Evolutionary conservation across 2,888 invertebrate genomes (phyloP), one percentile per base, ranked within the genome.

Genomic region (Mythimna pallens): DNA sequence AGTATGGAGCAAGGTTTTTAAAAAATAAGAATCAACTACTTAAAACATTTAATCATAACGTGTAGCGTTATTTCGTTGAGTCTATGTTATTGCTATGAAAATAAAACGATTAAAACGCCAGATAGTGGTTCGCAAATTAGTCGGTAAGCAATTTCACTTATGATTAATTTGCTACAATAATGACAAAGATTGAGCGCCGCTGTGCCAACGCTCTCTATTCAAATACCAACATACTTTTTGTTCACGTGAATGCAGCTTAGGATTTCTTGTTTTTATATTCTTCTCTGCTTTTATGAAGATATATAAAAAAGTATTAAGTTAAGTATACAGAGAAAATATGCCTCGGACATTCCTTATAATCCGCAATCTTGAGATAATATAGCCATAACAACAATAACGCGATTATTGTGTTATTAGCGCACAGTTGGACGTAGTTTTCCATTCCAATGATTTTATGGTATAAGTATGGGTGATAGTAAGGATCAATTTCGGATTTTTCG

Each of bases 111-210:
- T 83, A 78, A 85, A 82, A 65, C 59, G 43, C 62, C 22, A 59
- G 79, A 84, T 74, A 68, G 77, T 65, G 43, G 64, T 71, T 82
- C 55, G 71, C 73, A 76, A 80, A 82, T 82, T 81, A 81, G 74
- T 76, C 81, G 69, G 70, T 73, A 77, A 82, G 79, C 86, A 88
- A 88, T 93, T 94, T 93, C 92, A 90, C 91, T 92, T 89, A 89
- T 91, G 92, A 92, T 92, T 92, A 91, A 93, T 92, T 90, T 89
- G 86, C 86, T 87, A 82, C 79, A 84, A 87, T 84, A 86, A 87
- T 86, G 89, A 92, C 92, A 89, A 89, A 92, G 92, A 93, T 92
- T 88, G 91, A 93, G 84, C 86, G 87, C 78, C 82, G 87, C 81
- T 83, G 86, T 83, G 79, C 71, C 70, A 67, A 70, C 82, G 86